Base-by-base conservation (phyloP, 2,797 vertebrate genomes). In the Bradypodion pumilum region DNA sequence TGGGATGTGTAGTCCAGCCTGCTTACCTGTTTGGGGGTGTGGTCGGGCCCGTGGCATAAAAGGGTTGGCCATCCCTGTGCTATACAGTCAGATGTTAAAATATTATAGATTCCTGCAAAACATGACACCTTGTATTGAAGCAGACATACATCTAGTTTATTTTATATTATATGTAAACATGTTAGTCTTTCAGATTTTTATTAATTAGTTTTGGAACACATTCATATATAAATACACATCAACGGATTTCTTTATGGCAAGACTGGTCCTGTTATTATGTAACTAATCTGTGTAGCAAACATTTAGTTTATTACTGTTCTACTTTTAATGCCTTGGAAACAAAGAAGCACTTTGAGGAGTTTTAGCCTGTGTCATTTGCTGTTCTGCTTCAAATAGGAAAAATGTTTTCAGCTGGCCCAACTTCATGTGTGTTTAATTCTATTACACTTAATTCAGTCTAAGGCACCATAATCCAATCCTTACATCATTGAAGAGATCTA, bases 401-500 rank as follows among this genome's bases (percentile, higher is more conserved):
- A 68, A 35, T 13, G 13, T 35, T 19, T 68, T 68, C 16, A n/a
- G 32, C n/a, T 68, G n/a, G 63, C 63, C n/a, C n/a, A n/a, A n/a
- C n/a, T n/a, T 32, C 52, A 59, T 70, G 68, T 5, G 29, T 13
- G 32, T 73, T 81, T 74, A 74, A 62, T 37, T 27, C 37, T 63
- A 81, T 62, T 81, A 46, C 69, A 81, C 29, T 62, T 81, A 74
- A 74, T 62, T 73, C 29, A 46, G 21, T 25, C 21, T 81, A 73
- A 81, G 21, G 29, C 37, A 44, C 56, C 23, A 73, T 81, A 63
- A 73, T 81, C 80, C 80, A 32, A 23, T 12, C 13, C 32, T 74
- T 81, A 62, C 80, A 81, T 74, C 80, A 74, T 23, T 10, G 80
- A 49, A 74, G 62, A 82, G 23, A 74, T 27, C 70, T 44, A 82